phyloP scores from a whole-genome alignment of 2,888 invertebrate species.

The Tanytarsus gracilentus region DNA sequence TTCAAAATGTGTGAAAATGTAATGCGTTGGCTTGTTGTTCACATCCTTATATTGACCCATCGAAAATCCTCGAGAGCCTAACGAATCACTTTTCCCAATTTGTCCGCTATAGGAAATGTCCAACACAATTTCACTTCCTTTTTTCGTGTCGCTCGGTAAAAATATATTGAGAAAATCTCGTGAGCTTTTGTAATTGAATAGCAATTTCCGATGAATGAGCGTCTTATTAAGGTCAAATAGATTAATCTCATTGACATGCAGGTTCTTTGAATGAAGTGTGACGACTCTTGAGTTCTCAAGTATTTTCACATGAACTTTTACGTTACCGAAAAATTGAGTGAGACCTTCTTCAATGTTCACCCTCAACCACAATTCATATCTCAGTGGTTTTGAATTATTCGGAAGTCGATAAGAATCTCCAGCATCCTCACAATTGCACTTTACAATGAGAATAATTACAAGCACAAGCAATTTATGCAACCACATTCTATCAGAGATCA shows the following conservation, averaged over 20 bases:
- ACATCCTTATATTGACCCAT: not conserved
- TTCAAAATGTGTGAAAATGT: not conserved
- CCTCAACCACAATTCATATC: not conserved
- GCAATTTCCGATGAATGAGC: not conserved
- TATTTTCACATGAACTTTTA: not conserved
- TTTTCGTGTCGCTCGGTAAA: not conserved
- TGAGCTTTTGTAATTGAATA: not conserved
- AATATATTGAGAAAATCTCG: not conserved
- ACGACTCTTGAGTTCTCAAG: not conserved
- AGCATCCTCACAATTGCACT: not conserved
- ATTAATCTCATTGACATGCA: not conserved
- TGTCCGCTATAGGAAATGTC: not conserved
- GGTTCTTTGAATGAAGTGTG: not conserved
- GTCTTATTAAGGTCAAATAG: not conserved
- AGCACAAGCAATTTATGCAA: no score
- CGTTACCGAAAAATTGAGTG: not conserved
- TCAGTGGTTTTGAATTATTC: slow-evolving; percentile 5
- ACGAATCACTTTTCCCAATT: not conserved
- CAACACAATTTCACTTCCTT: not conserved
- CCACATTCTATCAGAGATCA: no score
- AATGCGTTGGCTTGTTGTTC: not conserved
- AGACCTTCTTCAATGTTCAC: not conserved
- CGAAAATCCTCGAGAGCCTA: not conserved
- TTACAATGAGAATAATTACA: no score
- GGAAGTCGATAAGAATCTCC: slow-evolving; percentile 5